Evolutionary conservation across 2,113 vertebrate genomes (phyloP).

Genomic region (Amblyopsis rosae): DNA sequence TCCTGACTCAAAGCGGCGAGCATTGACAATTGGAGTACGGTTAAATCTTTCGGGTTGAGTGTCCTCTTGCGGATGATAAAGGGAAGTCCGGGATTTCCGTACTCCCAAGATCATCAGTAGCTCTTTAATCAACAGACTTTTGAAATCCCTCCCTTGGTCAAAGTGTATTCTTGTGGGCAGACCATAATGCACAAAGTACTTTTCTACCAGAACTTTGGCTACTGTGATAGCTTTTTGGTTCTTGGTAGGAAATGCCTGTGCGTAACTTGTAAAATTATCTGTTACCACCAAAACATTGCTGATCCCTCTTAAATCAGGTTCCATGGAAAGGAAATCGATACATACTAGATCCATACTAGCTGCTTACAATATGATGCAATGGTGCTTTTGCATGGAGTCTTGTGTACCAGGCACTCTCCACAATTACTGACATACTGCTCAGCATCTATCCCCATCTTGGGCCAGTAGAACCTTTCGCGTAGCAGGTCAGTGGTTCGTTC

Average conservation of each 20-base stretch:
- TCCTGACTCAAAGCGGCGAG: too few relatives aligned
- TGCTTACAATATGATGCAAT: not conserved
- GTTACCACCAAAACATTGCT: constrained; percentile 1
- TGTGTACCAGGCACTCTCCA: not conserved
- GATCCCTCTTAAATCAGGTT: not conserved
- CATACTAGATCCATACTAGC: not conserved
- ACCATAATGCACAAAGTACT: too few relatives aligned
- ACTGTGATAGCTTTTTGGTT: not conserved
- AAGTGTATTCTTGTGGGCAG: too few relatives aligned
- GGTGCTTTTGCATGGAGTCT: not conserved
- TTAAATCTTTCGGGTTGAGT: too few relatives aligned
- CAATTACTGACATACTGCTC: not conserved
- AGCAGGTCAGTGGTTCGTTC: not conserved
- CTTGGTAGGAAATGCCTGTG: not conserved
- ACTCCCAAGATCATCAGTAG: not conserved
- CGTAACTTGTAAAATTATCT: constrained; percentile 5
- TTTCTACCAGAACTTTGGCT: not conserved
- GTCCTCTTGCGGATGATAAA: not conserved
- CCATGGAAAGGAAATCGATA: not conserved
- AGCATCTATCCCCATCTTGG: not conserved
- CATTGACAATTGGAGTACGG: too few relatives aligned
- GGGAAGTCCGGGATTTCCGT: constrained; percentile 10
- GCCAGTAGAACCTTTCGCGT: not conserved
- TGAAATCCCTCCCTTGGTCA: too few relatives aligned
- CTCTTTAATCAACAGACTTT: too few relatives aligned